Base-by-base conservation (phyloP, 1,140 invertebrate species). In the Metopolophium dirhodum region DNA sequence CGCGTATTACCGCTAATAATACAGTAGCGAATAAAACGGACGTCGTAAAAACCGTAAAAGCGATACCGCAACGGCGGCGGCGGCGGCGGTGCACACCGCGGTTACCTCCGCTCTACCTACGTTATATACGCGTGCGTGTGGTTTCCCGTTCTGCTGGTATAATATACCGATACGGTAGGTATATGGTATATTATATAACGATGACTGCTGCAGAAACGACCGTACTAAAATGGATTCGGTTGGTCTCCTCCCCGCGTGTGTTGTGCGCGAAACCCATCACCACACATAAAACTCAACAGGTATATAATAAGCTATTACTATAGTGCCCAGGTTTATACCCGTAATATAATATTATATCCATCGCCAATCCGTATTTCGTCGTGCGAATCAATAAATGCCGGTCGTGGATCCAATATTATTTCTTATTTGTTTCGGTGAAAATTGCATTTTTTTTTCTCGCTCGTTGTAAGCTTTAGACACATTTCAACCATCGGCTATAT, bases 31-130 rank as follows among this genome's bases (percentile, higher is more conserved):
- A 37, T 83, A 83, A 83, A 83, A 83, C 77, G 77, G 35, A 37
- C 77, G 77, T 83, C 77, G 61, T 77, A 77, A 77, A 77, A 77
- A n/a, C 61, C 61, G 61, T 77, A 77, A 77, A 77, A 77, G 30
- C 61, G 61, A 77, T 77, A 77, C 61, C 30, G n/a, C 61, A 68
- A 68, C 30, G 61, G 61, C 30, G 11, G 11, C 61, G 61, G 61
- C 41, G 41, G 26, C 57, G 23, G 11, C 61, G 61, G 61, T n/a
- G 61, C 30, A 18, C 4, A 68, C 61, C 61, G 4, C 61, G 30
- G 61, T n/a, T 77, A 77, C 61, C 61, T 77, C 41, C 41, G 41
- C 41, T 77, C n/a, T n/a, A 14, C n/a, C 18, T n/a, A 54, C 20
- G 30, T 61, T 68, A 57, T 57, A 26, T 26, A n/a, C 14, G n/a